These are phyloP conservation scores for Coryphaenoides rupestris DNA, from an alignment of 2,113 vertebrate genomes.

Conservation along the genomic window DNA sequence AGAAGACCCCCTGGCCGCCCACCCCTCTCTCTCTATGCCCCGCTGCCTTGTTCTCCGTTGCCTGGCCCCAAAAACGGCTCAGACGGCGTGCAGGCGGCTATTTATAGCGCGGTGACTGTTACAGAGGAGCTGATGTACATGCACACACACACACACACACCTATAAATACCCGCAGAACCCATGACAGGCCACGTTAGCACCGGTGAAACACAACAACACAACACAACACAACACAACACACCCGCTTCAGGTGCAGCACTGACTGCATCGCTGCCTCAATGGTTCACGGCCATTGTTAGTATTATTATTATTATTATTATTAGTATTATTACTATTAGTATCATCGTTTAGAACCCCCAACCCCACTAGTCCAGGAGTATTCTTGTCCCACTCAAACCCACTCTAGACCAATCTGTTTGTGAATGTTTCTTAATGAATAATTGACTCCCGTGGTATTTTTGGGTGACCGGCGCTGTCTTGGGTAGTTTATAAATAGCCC, in stretches of 20 bases:
- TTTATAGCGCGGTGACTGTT: constrained; percentile 71
- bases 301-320: constrained; percentile 25
- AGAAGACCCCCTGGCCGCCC: too few species aligned
- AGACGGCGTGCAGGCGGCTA: constrained; percentile 54
- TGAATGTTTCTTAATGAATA: constrained; percentile 70
- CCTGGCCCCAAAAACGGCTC: constrained; percentile 53
- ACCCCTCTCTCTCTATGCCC: too few species aligned
- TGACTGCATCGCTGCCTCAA: constrained; percentile 21
- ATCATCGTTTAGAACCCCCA: too few species aligned
- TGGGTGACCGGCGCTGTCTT: constrained; percentile 52
- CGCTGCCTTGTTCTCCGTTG: too few species aligned
- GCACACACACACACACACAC: constrained; percentile 47
- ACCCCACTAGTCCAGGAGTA: constrained; percentile 18
- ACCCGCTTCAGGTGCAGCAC: constrained; percentile 5
- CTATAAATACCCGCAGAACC: constrained; percentile 59
- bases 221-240: too few species aligned
- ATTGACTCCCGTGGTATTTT: constrained; percentile 65
- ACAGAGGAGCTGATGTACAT: constrained; percentile 55
- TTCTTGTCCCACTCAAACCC: constrained; percentile 42
- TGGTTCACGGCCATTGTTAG: constrained; percentile 35
- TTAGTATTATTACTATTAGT: constrained; percentile 32
- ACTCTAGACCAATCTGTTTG: constrained; percentile 38
- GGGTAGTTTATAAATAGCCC: constrained; percentile 68
- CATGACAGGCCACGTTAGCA: constrained; percentile 34
- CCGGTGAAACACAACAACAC: too few species aligned